phyloP scores from a whole-genome alignment of 2,113 vertebrate genomes.

The Rhinopithecus roxellana region DNA sequence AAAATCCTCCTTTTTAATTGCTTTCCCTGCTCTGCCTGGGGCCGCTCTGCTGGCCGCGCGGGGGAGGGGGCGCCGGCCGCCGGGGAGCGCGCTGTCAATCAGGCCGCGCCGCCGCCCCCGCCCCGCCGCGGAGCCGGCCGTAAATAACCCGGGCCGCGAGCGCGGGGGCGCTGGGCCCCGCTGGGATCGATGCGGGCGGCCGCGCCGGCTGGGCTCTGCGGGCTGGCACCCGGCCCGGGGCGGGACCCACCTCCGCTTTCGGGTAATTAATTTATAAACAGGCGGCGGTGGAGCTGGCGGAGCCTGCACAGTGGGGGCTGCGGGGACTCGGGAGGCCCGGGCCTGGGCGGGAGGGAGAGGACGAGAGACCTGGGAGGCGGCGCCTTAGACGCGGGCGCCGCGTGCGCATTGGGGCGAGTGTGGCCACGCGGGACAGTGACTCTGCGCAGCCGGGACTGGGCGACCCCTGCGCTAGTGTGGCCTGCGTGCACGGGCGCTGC shows the following conservation, averaged over 20 bases:
- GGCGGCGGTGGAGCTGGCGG: conserved; percentile 15
- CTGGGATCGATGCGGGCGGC: conserved; percentile 55
- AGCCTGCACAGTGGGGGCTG: background rate
- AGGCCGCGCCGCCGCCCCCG: background rate
- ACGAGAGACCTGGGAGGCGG: background rate
- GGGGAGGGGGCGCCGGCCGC: conserved; percentile 46
- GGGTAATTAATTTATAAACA: conserved; percentile 76
- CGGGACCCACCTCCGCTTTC: conserved; percentile 56
- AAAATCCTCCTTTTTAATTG: conserved; percentile 83
- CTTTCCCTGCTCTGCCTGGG: conserved; percentile 74
- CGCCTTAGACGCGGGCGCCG: background rate
- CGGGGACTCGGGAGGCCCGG: background rate
- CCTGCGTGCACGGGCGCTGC: background rate
- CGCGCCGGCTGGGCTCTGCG: conserved; percentile 54
- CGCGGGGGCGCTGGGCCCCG: conserved; percentile 20
- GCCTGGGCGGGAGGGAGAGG: background rate
- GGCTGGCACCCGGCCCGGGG: conserved; percentile 60
- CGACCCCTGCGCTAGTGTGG: background rate
- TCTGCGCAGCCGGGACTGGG: background rate
- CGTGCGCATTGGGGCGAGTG: background rate
- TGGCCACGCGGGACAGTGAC: background rate
- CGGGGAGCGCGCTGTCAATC: conserved; percentile 61
- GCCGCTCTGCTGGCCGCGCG: conserved; percentile 26
- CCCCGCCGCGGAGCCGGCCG: background rate
- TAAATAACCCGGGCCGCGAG: background rate